Percentiles rank a stretch among this genome's conserved stretches.
These are phyloP conservation scores for Falcaria lacertinaria DNA, from an alignment of 2,888 invertebrate genomes.

Conservation along the genomic window DNA sequence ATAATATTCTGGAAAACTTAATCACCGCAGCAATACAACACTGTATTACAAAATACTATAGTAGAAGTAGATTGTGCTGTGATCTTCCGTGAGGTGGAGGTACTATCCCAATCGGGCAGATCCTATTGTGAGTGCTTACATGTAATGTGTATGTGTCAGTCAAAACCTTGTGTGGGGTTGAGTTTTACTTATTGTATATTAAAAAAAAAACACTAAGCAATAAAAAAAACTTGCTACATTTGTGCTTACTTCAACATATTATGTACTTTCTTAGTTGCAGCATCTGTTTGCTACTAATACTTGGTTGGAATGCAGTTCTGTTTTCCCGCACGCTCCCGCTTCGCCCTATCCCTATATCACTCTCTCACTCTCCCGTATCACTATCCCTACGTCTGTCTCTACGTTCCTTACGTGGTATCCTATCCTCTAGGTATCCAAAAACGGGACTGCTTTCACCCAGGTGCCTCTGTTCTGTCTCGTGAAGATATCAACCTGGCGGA, in stretches of 20 bases:
- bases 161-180: no score
- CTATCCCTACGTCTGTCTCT: no score
- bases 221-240: background rate
- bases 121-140: no score
- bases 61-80: no score
- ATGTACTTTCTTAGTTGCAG: conserved; percentile 3
- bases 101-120: no score
- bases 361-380: conserved; percentile 4
- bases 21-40: no score
- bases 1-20: no score
- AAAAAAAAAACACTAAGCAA: no score
- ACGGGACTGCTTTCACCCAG: conserved; percentile 96
- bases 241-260: background rate
- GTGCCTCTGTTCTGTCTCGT: conserved; percentile 84
- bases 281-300: conserved; percentile 51
- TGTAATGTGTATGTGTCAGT: no score
- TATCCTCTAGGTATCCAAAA: conserved; percentile 76
- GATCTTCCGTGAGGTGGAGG: no score
- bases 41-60: no score
- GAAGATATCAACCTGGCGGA: conserved; percentile 82
- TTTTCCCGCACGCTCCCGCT: conserved; percentile 27
- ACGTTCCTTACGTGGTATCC: conserved; percentile 32
- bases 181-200: no score
- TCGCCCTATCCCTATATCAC: conserved; percentile 25
- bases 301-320: conserved; percentile 73